Conservation (phyloP, 1,140 invertebrate genomes). For the Agraylea sexmaculata region DNA sequence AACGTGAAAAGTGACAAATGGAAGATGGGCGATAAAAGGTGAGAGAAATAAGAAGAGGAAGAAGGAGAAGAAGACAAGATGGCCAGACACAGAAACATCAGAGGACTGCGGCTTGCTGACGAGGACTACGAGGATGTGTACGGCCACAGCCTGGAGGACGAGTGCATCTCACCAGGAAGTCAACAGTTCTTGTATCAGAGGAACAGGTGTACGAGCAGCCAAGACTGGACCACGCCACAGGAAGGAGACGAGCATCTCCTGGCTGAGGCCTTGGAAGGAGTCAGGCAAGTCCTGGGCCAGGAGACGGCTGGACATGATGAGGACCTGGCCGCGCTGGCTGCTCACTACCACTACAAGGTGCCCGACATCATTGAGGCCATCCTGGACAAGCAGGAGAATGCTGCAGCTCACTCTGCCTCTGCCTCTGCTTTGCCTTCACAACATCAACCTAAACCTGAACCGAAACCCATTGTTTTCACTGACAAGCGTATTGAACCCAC, state of each 20-base stretch:
- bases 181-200: too few species aligned
- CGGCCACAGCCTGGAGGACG: conserved; percentile 81
- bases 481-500: too few species aligned
- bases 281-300: conserved; percentile 65
- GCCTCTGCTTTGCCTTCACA: neutral
- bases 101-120: conserved; percentile 63
- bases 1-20: neutral
- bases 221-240: too few species aligned
- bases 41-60: too few species aligned
- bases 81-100: conserved; percentile 66
- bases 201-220: too few species aligned
- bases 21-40: neutral
- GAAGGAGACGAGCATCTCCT: conserved; percentile 57
- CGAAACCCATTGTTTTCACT: too few species aligned
- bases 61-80: conserved; percentile 37
- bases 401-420: neutral
- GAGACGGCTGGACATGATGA: conserved; percentile 42
- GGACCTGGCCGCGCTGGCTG: conserved; percentile 24
- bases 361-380: conserved; percentile 45
- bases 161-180: conserved; percentile 80
- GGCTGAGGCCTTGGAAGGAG: conserved; percentile 53
- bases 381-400: conserved; percentile 31
- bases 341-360: conserved; percentile 32
- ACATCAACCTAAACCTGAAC: too few species aligned
- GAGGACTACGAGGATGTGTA: conserved; percentile 90